Conservation (phyloP, 1,140 invertebrate genomes). For the Brachionus angularis region DNA sequence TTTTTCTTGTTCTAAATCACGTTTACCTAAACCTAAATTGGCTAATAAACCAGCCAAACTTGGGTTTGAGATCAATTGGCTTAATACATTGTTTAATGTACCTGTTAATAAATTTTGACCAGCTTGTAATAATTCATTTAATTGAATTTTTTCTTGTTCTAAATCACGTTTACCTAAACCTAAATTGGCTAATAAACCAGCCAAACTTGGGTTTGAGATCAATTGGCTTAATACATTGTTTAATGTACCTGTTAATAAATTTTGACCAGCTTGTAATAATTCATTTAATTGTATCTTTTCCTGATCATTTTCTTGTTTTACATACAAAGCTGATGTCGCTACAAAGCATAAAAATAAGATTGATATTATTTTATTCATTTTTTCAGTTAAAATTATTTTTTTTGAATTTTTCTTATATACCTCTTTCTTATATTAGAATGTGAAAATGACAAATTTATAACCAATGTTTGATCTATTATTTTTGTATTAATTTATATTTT, state of each 20-base stretch:
- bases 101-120: neutral
- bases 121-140: neutral
- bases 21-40: neutral
- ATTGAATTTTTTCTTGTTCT: neutral
- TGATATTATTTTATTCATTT: slow-evolving; percentile 12
- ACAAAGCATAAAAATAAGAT: neutral
- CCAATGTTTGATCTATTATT: too few relatives aligned
- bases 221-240: too few relatives aligned
- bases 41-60: neutral
- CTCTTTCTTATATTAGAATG: neutral
- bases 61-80: neutral
- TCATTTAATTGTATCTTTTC: too few relatives aligned
- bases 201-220: too few relatives aligned
- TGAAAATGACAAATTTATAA: too few relatives aligned
- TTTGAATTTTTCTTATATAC: neutral
- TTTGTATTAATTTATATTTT: too few relatives aligned
- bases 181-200: too few relatives aligned
- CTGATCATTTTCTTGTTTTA: too few relatives aligned
- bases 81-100: neutral
- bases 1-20: neutral
- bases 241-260: too few relatives aligned
- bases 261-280: too few relatives aligned
- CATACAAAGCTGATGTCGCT: slow-evolving; percentile 7
- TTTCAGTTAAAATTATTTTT: too few relatives aligned
- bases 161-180: too few relatives aligned